Evolutionary conservation across 2,113 vertebrate genomes (phyloP).

Genomic region (Platysternon megacephalum): DNA sequence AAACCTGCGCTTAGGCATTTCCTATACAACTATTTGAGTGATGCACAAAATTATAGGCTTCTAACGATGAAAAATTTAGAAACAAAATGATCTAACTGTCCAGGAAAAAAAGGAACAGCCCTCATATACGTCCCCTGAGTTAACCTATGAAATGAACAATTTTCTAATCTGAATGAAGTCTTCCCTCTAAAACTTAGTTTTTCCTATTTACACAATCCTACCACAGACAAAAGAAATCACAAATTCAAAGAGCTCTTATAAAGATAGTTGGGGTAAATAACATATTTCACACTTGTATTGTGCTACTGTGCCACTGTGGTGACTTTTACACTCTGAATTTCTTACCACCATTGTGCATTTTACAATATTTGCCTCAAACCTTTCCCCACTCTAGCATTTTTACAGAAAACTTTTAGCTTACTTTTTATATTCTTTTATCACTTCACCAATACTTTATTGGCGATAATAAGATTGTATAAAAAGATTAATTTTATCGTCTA

Average conservation of each 20-base stretch:
- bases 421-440: not conserved
- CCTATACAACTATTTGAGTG: constrained; percentile 79
- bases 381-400: not conserved
- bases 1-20: constrained; percentile 79
- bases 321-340: not conserved
- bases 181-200: constrained; percentile 29
- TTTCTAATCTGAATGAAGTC: constrained; percentile 3
- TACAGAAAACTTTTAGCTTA: not conserved
- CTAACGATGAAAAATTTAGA: constrained; percentile 42
- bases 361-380: not conserved
- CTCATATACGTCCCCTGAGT: not conserved
- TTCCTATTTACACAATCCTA: constrained; percentile 49
- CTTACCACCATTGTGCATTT: not conserved
- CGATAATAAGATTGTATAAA: not conserved
- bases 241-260: constrained; percentile 29
- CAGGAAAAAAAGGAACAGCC: not conserved
- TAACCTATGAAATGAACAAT: constrained; percentile 23
- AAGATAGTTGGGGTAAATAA: constrained; percentile 13
- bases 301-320: not conserved
- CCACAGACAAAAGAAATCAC: constrained; percentile 50
- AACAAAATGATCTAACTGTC: constrained; percentile 59
- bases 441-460: not conserved
- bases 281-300: not conserved
- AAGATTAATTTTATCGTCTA: not conserved
- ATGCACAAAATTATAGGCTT: constrained; percentile 82